Evolutionary conservation across 2,113 vertebrate species (phyloP), one percentile per base, ranked within the genome.

Genomic region (Dipodomys ordii): DNA sequence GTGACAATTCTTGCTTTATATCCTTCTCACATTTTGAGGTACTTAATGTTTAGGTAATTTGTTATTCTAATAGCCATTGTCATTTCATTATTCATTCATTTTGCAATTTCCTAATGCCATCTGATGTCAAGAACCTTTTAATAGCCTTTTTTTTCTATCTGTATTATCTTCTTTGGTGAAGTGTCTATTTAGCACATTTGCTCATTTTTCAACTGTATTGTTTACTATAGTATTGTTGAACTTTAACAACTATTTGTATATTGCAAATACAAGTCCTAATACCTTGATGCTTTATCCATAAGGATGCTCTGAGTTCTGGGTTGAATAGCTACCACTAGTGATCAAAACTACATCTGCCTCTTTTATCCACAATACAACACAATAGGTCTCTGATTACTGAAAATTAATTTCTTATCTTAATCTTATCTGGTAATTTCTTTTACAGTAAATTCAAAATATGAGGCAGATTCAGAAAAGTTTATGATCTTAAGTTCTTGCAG

Each of bases 201-300:
- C n/a, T 12, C 79, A 57, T 72, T 94, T 95, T 90, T 64, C 64
- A 84, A 53, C n/a, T 81, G 53, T 1, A 57, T 25, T 23, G 8
- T 13, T 81, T 80, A 4, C 71, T 44, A 84, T 39, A 32, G 88
- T n/a, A 32, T 68, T 28, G 1, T 32, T 65, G 72, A 78, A 19
- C 85, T 89, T 92, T 89, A 81, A 60, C 5, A 46, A 23, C 76
- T 92, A 25, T 89, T 86, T 77, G 44, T 72, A 30, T 60, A 60
- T 60, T 82, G 83, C 78, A 25, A 6, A 78, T 46, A n/a, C 10
- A 32, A 76, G 35, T 64, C 32, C 2, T 72, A 53, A 27, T 25
- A 44, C 22, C 53, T 22, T 77, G 39, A 18, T 80, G 73, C 7
- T 87, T 94, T 84, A 79, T 23, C 27, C 81, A 3, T 85, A 35